Evolutionary conservation across 2,797 vertebrate genomes (phyloP), one percentile per base, ranked within the genome.

Genomic region (Malurus leucopterus): DNA sequence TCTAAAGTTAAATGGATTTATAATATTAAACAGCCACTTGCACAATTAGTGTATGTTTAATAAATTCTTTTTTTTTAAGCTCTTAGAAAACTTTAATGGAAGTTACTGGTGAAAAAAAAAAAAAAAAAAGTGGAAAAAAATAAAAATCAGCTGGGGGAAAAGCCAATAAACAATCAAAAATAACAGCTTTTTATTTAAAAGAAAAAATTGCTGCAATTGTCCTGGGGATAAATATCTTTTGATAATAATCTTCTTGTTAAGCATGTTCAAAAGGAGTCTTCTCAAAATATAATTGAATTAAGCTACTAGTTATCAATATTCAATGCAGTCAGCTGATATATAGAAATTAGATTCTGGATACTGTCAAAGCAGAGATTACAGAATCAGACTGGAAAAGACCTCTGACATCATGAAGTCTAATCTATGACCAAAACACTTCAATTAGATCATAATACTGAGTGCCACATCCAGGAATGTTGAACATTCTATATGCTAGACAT

Each of bases 1-100:
- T 46, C 27, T 79, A 51, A 88, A 71, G n/a, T 69, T 83, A 81
- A 86, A 79, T 55, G 22, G 21, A 26, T 91, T 74, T 86, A 44
- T 43, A 84, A 51, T 13, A 51, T 17, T 64, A 38, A 75, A 40
- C 5, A 71, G 7, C 3, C 23, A 34, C 69, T 91, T 82, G 8
- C 79, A 68, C 17, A 84, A 73, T 54, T 58, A 49, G 8, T 62
- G 8, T 34, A 32, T 1, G 1, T 57, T 84, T 69, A 61, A 6
- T 50, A 67, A 59, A 1, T 32, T 17, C 46, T 72, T 74, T 51
- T 50, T 40, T 54, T 90, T 49, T 44, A 79, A 38, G 12, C 7
- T 44, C 50, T n/a, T 57, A 64, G n/a, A 79, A 91, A 71, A 76
- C 53, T 55, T 62, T 6, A 68, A 3, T 64, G 13, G 26, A 12